Base-by-base conservation (phyloP, 1,140 invertebrate species). In the Contarinia nasturtii region DNA sequence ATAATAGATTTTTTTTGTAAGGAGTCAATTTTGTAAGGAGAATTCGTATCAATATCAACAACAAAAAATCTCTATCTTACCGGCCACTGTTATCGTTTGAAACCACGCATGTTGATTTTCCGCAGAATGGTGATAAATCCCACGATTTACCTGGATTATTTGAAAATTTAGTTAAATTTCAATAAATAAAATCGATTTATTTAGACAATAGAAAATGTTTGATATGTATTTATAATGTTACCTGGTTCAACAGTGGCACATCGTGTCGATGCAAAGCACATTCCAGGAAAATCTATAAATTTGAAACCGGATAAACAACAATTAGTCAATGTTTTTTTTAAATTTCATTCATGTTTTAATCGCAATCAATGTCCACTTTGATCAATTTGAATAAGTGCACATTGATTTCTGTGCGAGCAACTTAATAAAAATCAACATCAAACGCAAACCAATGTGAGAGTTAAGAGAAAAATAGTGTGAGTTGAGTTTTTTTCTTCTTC, bases 231-330 rank as follows among this genome's bases (percentile, higher is more conserved):
- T n/a, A n/a, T n/a, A n/a, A n/a, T n/a, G n/a, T n/a, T n/a, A n/a
- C n/a, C 77, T 33, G 82, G 80, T 57, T 86, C 82, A 22, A 88
- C 76, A 14, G 85, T 88, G 1, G 83, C 80, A 60, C 85, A 90
- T 50, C 75, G 77, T n/a, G 86, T 90, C 0, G 83, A 87, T 1
- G 85, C 85, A 64, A 89, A 90, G 57, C 86, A 90, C 70, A 86
- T 74, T 10, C 81, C 82, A 40, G 86, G 85, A 71, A 90, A 90
- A 68, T 90, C 85, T 90, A 66, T 7, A 66, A 69, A 56, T 27
- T 27, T 10, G 10, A 27, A 27, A 27, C 27, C 27, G 27, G 27
- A 27, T 5, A 27, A 27, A 27, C 27, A 27, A 27, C 27, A 27
- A 27, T 27, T 27, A 27, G 27, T 27, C 27, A n/a, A 34, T 36